Evolutionary conservation across 2,113 vertebrate genomes (phyloP).

Genomic region (Brienomyrus brachyistius): DNA sequence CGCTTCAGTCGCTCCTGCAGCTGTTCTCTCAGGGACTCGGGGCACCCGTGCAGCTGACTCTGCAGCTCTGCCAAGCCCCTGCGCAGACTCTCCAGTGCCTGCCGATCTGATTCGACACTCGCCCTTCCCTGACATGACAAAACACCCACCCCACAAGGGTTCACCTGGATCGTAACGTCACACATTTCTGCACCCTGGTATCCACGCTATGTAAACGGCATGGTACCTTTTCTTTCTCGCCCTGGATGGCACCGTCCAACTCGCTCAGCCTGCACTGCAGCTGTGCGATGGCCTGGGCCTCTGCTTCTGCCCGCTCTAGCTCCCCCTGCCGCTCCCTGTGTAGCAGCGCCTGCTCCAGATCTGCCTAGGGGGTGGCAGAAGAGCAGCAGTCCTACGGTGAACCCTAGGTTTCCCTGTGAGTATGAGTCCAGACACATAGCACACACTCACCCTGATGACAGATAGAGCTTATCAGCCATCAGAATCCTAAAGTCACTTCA

Average conservation of each 20-base stretch:
- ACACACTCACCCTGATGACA: neutral
- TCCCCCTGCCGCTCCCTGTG: slow-evolving; percentile 81
- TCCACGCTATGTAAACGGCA: neutral
- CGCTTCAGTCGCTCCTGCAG: slow-evolving; percentile 88
- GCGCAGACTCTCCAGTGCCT: slow-evolving; percentile 82
- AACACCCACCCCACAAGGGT: slow-evolving; percentile 34
- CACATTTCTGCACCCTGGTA: neutral
- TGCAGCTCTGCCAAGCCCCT: slow-evolving; percentile 81
- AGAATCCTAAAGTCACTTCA: neutral
- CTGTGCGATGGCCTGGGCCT: slow-evolving; percentile 71
- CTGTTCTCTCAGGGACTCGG: slow-evolving; percentile 89
- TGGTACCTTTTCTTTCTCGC: slow-evolving; percentile 85
- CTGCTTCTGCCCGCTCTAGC: slow-evolving; percentile 70
- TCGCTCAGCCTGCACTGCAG: slow-evolving; percentile 78
- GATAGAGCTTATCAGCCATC: neutral
- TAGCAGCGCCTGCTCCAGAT: slow-evolving; percentile 88
- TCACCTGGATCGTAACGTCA: neutral
- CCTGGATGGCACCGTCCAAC: slow-evolving; percentile 74
- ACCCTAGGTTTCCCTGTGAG: slow-evolving; percentile 48
- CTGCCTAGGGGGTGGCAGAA: slow-evolving; percentile 61
- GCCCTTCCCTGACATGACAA: slow-evolving; percentile 81
- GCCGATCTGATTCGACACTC: slow-evolving; percentile 84
- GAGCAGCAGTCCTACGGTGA: slow-evolving; percentile 65
- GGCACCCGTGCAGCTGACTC: slow-evolving; percentile 95
- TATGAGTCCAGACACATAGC: slow-evolving; percentile 37